These are phyloP conservation scores for Tetragnatha montana DNA, from an alignment of 2,888 invertebrate genomes.

Conservation along the genomic window DNA sequence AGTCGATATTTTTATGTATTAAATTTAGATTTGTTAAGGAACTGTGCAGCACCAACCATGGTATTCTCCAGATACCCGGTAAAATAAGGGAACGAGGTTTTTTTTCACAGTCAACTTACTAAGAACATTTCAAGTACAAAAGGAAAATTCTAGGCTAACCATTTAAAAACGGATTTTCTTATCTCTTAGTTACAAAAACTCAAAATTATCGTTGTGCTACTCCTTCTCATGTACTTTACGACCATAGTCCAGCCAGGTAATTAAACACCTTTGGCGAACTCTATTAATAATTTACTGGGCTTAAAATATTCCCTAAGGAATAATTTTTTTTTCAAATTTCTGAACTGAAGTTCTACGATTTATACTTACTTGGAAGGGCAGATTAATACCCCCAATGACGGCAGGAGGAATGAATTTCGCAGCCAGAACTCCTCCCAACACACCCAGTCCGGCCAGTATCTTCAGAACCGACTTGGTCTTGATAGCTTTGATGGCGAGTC, in stretches of 20 bases:
- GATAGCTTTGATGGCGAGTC: conserved; percentile 39
- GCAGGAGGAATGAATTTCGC: conserved; percentile 47
- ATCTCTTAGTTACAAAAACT: too few species aligned
- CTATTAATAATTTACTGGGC: not conserved
- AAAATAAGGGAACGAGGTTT: too few species aligned
- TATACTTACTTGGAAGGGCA: conserved; percentile 54
- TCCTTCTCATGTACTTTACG: not conserved
- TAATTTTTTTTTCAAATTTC: too few species aligned
- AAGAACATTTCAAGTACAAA: too few species aligned
- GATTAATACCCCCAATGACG: conserved; percentile 56
- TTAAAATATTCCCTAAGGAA: not conserved
- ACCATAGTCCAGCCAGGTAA: not conserved
- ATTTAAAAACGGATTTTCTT: too few species aligned
- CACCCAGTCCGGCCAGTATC: conserved; percentile 28
- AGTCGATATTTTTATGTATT: too few species aligned
- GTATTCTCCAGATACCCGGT: too few species aligned
- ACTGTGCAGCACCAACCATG: too few species aligned
- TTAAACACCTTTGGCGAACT: not conserved
- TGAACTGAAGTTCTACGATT: not conserved
- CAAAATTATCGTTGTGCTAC: not conserved
- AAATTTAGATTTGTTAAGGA: too few species aligned
- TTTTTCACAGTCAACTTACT: too few species aligned
- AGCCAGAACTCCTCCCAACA: conserved; percentile 37
- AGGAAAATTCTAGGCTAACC: too few species aligned
- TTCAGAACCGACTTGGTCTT: conserved; percentile 21